phyloP scores from a whole-genome alignment of 1,140 invertebrate genomes.

The Meloidogyne exigua region DNA sequence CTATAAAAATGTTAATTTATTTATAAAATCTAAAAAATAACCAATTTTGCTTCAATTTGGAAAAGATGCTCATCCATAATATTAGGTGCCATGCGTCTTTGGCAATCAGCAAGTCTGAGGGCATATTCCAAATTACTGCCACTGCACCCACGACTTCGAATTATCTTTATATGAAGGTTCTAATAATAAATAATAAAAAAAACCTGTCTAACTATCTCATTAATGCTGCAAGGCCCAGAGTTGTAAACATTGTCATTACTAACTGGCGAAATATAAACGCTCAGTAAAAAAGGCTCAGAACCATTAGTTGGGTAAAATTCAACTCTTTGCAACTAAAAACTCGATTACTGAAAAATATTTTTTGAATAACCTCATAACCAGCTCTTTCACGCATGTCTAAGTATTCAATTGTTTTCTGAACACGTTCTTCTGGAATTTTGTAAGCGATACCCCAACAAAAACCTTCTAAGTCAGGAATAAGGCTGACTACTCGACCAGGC shows the following conservation, averaged over 20 bases:
- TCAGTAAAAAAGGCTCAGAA: slow-evolving; percentile 42
- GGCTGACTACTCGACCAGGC: slow-evolving; percentile 47
- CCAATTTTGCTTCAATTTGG: slow-evolving; percentile 42
- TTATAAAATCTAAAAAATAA: neutral
- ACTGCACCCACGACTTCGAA: slow-evolving; percentile 36
- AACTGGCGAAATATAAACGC: slow-evolving; percentile 49
- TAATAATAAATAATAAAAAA: neutral
- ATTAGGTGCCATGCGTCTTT: slow-evolving; percentile 49
- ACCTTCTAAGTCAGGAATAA: slow-evolving; percentile 40
- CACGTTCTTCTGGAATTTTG: slow-evolving; percentile 42
- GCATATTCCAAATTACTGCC: slow-evolving; percentile 55
- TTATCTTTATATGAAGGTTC: slow-evolving; percentile 31
- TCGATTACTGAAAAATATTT: neutral
- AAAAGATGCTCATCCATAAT: slow-evolving; percentile 53
- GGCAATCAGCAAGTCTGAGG: slow-evolving; percentile 47
- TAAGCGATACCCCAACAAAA: slow-evolving; percentile 50
- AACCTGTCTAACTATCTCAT: slow-evolving; percentile 44
- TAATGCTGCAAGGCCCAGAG: slow-evolving; percentile 36
- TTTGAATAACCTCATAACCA: slow-evolving; percentile 35
- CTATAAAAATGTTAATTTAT: slow-evolving; percentile 11
- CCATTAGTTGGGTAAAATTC: slow-evolving; percentile 56
- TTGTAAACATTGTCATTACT: slow-evolving; percentile 48
- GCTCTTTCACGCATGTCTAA: slow-evolving; percentile 47
- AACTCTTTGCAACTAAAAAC: slow-evolving; percentile 43
- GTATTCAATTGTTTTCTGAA: slow-evolving; percentile 46